Conservation (phyloP, 30 jellyfish, hydroid and myxozoan species). For the Mastigias papua region DNA sequence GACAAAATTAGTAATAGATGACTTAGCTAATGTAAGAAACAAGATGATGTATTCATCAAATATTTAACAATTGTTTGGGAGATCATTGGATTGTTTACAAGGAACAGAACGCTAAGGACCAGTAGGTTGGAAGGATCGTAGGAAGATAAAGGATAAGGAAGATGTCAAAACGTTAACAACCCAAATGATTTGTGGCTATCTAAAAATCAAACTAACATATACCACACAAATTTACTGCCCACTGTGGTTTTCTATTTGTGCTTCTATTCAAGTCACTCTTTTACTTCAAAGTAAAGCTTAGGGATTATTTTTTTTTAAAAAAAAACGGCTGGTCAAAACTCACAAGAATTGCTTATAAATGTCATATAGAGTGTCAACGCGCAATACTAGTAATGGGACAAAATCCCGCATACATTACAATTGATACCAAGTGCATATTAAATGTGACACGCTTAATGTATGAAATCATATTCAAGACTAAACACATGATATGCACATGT, state of each 20-base stretch:
- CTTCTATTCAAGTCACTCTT: background rate
- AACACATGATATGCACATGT: too few relatives aligned
- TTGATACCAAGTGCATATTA: too few relatives aligned
- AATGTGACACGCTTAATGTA: too few relatives aligned
- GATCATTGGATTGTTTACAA: background rate
- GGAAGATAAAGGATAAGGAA: background rate
- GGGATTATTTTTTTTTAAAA: background rate
- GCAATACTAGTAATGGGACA: too few relatives aligned
- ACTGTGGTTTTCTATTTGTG: constrained; percentile 1
- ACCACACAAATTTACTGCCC: background rate
- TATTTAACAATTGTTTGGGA: background rate
- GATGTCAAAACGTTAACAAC: background rate
- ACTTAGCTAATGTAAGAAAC: background rate
- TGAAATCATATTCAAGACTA: too few relatives aligned
- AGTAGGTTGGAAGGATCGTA: background rate
- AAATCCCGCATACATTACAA: too few relatives aligned
- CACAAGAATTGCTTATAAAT: background rate
- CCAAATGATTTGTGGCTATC: background rate
- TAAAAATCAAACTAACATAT: background rate
- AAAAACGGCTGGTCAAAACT: background rate
- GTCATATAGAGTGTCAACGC: too few relatives aligned
- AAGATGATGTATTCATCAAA: background rate
- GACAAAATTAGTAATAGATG: background rate
- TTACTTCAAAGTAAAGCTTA: background rate
- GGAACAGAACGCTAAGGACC: background rate